Base-by-base conservation (phyloP, 2,113 vertebrate species). In the Chloropsis cyanopogon region DNA sequence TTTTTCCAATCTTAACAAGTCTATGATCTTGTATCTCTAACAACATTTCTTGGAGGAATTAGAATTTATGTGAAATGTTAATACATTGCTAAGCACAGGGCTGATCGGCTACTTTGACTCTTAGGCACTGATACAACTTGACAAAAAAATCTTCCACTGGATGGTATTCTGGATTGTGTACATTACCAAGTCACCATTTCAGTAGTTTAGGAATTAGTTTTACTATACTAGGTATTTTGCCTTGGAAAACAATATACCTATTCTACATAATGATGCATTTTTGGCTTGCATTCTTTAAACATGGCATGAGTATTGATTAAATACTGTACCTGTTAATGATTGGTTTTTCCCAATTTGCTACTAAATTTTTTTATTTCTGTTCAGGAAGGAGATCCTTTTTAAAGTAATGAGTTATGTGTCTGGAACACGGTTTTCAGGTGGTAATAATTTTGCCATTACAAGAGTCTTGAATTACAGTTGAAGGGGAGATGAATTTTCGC, bases 131-230 rank as follows among this genome's bases (percentile, higher is more conserved):
- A 35, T 80, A 39, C 31, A 76, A 65, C 19, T 61, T 72, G 35
- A 42, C 61, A 35, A 60, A 86, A 57, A 65, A 22, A 42, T 33
- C 35, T 73, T 75, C 37, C 18, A 6, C 41, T 42, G 20, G 24
- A 11, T 76, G 39, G 8, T 68, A 47, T 68, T 44, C 59, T 69
- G 42, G 37, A 93, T 61, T 16, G 5, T 11, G 31, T 88, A 78
- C 54, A 54, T 79, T 94, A 94, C 73, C 90, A 97, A 96, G 92
- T 97, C 96, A 96, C 93, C 96, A 96, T 95, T 97, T 96, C 95
- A 89, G 44, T 82, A 86, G 66, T 75, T 63, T 77, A 89, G 82
- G 52, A 68, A 65, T 46, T 66, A 78, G 29, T 81, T 92, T 56
- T 76, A 65, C 14, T 87, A 80, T 76, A 65, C 14, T 87, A 80